These are phyloP conservation scores for Macrosteles quadrilineatus DNA, from an alignment of 1,140 invertebrate species.

Conservation along the genomic window DNA sequence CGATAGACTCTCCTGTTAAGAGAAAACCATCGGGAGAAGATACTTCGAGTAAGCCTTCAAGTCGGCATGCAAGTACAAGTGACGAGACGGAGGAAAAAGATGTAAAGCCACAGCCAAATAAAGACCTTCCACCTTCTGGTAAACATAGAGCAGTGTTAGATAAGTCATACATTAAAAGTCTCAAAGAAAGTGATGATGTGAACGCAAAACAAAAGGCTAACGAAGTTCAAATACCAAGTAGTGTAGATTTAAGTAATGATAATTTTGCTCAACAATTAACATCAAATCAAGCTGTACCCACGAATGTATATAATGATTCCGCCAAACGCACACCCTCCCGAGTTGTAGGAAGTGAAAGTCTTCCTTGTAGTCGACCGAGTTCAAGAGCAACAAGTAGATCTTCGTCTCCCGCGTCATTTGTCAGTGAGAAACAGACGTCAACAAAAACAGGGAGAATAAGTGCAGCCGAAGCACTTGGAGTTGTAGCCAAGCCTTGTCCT, in stretches of 20 bases:
- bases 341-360: slow-evolving; percentile 36
- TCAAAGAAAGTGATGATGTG: slow-evolving; percentile 8
- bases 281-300: neutral
- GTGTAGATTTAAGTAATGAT: neutral
- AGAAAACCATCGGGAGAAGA: slow-evolving; percentile 30
- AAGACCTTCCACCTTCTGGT: neutral
- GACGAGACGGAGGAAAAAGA: slow-evolving; percentile 19
- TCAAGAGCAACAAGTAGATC: slow-evolving; percentile 39
- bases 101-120: neutral
- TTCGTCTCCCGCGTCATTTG: slow-evolving; percentile 39
- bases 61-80: slow-evolving; percentile 13
- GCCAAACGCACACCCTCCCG: slow-evolving; percentile 2
- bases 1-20: slow-evolving; percentile 44
- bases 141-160: slow-evolving; percentile 26
- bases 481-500: slow-evolving; percentile 45
- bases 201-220: neutral
- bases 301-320: slow-evolving; percentile 16
- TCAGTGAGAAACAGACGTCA: slow-evolving; percentile 13
- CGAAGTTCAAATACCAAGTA: neutral
- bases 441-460: slow-evolving; percentile 39
- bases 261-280: slow-evolving; percentile 14
- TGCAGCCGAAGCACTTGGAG: slow-evolving; percentile 44
- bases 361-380: slow-evolving; percentile 38
- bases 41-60: slow-evolving; percentile 21
- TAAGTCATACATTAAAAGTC: slow-evolving; percentile 17